A percentile compares a stretch with the other conserved stretches of the same genome.
Conservation (phyloP, 1,140 invertebrate genomes). For the Octopus sinensis region DNA sequence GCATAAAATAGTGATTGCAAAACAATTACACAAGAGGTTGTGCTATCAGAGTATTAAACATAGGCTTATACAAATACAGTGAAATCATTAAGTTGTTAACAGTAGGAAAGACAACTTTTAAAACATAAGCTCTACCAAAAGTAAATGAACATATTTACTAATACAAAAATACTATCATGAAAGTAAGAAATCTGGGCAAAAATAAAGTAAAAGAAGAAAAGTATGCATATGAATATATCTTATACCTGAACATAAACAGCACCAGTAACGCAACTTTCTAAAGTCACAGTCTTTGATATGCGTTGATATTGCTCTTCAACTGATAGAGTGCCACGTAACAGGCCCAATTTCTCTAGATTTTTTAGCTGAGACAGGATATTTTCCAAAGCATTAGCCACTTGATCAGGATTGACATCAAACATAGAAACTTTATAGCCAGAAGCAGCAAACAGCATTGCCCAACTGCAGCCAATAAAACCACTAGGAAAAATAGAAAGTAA, state of each 20-base stretch:
- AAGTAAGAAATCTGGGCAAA: too few species aligned
- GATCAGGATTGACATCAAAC: conserved; percentile 77
- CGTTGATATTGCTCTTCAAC: conserved; percentile 73
- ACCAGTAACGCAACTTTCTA: conserved; percentile 60
- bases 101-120: too few species aligned
- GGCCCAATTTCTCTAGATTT: conserved; percentile 68
- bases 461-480: conserved; percentile 43
- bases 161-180: too few species aligned
- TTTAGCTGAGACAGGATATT: conserved; percentile 73
- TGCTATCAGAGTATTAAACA: too few species aligned
- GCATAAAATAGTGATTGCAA: too few species aligned
- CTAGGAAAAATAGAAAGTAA: conserved; percentile 30
- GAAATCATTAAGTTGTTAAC: too few species aligned
- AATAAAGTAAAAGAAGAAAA: too few species aligned
- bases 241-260: conserved; percentile 41
- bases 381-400: conserved; percentile 68
- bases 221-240: too few species aligned
- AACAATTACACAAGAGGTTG: too few species aligned
- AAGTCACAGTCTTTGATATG: conserved; percentile 61
- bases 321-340: conserved; percentile 67
- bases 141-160: too few species aligned
- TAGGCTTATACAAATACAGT: too few species aligned
- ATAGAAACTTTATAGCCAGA: conserved; percentile 81
- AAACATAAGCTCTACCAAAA: too few species aligned
- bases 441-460: conserved; percentile 54